Percentiles rank a stretch among this genome's conserved stretches.
phyloP scores from a whole-genome alignment of 2,113 vertebrate species.

The Azemiops feae region DNA sequence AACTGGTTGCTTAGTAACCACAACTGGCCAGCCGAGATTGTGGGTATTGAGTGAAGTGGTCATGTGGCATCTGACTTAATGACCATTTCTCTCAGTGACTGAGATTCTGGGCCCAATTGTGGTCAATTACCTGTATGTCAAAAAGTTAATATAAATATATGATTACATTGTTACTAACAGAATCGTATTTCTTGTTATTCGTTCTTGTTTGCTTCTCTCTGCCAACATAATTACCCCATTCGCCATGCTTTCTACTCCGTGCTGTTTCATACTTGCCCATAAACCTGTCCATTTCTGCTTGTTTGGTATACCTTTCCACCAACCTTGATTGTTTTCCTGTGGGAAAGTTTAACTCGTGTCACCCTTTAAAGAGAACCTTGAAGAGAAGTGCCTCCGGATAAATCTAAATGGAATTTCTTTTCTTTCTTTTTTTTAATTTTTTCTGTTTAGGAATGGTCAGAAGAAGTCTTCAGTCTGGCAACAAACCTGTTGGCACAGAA shows the following conservation, averaged over 20 bases:
- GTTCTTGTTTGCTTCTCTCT: not conserved
- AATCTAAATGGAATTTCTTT: constrained; percentile 44
- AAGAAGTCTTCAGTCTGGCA: constrained; percentile 91
- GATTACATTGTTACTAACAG: not conserved
- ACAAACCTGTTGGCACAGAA: constrained; percentile 96
- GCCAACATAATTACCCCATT: not conserved
- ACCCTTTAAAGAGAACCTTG: not conserved
- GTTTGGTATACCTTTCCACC: not conserved
- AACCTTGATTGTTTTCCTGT: not conserved
- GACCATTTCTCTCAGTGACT: not conserved
- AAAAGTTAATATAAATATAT: not conserved
- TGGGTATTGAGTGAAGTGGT: not conserved
- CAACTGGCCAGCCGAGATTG: not conserved
- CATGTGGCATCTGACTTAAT: not conserved
- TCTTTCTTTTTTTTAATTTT: constrained; percentile 53
- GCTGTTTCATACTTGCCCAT: not conserved
- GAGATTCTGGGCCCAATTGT: not conserved
- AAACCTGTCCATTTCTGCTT: not conserved
- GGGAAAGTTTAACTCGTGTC: not conserved
- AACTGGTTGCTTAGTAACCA: not conserved
- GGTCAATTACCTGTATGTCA: not conserved
- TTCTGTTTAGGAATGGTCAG: constrained; percentile 89
- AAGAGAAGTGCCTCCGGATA: not conserved
- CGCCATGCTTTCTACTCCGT: not conserved
- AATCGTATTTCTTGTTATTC: not conserved